Evolutionary conservation across 2,797 vertebrate genomes (phyloP).

Genomic region (Thunnus albacares): DNA sequence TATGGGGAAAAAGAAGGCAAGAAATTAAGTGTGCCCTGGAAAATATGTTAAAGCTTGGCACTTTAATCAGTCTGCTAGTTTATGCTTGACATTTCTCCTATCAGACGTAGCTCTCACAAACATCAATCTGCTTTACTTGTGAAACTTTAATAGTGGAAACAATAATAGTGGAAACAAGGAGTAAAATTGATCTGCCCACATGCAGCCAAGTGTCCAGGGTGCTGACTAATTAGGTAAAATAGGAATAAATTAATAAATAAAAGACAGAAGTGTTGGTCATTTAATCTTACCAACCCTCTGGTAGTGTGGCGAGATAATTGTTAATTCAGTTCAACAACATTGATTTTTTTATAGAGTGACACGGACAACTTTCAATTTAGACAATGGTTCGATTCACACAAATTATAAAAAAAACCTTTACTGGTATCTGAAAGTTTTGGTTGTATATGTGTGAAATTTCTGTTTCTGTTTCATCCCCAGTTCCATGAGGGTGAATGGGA

Average conservation of each 20-base stretch:
- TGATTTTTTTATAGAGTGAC: too few relatives aligned
- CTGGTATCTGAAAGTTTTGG: conserved; percentile 1
- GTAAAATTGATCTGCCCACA: not conserved
- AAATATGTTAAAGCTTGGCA: too few relatives aligned
- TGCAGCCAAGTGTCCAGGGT: not conserved
- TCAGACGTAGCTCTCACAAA: not conserved
- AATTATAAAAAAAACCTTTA: not conserved
- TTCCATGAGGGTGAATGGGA: not conserved
- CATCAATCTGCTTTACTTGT: too few relatives aligned
- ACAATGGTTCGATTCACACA: too few relatives aligned
- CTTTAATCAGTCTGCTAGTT: too few relatives aligned
- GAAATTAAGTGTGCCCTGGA: too few relatives aligned
- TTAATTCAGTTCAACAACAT: too few relatives aligned
- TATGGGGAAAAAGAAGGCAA: too few relatives aligned
- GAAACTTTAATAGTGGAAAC: not conserved
- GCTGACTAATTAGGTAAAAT: not conserved
- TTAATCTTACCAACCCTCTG: conserved; percentile 25
- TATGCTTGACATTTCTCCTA: too few relatives aligned
- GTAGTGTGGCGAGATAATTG: not conserved
- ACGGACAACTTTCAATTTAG: too few relatives aligned
- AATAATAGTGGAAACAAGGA: not conserved
- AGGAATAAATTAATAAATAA: not conserved
- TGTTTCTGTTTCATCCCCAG: not conserved
- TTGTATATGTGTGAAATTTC: not conserved
- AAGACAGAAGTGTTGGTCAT: not conserved